Evolutionary conservation across 2,797 vertebrate genomes (phyloP).

Genomic region (Streptopelia turtur): DNA sequence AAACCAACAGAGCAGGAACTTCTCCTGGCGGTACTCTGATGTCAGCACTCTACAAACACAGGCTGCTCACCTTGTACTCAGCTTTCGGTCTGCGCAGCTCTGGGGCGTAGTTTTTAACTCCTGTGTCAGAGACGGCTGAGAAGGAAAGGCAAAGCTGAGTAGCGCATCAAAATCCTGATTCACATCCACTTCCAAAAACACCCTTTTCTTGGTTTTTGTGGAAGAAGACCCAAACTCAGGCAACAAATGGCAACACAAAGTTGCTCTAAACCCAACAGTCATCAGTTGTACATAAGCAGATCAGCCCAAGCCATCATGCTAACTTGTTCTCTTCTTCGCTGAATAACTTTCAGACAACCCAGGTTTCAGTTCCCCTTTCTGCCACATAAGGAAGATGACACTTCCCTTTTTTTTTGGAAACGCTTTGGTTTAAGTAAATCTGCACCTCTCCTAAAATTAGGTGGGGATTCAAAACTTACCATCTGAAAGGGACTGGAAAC

Average conservation of each 20-base stretch:
- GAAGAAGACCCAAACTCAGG: not conserved
- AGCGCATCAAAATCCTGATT: not conserved
- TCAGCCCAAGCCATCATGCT: not conserved
- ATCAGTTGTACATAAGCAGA: not conserved
- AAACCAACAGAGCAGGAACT: not conserved
- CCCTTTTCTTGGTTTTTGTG: not conserved
- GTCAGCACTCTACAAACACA: not conserved
- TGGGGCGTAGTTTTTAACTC: constrained; percentile 86
- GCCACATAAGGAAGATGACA: not conserved
- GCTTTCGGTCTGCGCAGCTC: constrained; percentile 89
- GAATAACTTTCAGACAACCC: not conserved
- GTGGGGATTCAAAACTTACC: constrained; percentile 73
- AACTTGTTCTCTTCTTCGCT: not conserved
- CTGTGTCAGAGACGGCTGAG: constrained; percentile 82
- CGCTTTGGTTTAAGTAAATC: not conserved
- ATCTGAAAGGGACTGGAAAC: constrained; percentile 87
- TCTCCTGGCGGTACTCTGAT: not conserved
- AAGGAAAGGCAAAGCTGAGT: not conserved
- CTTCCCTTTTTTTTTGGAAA: not conserved
- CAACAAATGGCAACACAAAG: not conserved
- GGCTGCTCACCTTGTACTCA: constrained; percentile 87
- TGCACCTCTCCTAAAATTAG: not conserved
- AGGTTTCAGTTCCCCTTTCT: not conserved
- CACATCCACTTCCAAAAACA: not conserved
- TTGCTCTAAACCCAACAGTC: not conserved